Evolutionary conservation across 2,888 invertebrate genomes (phyloP).

Genomic region (Sphaerophoria rueppellii): DNA sequence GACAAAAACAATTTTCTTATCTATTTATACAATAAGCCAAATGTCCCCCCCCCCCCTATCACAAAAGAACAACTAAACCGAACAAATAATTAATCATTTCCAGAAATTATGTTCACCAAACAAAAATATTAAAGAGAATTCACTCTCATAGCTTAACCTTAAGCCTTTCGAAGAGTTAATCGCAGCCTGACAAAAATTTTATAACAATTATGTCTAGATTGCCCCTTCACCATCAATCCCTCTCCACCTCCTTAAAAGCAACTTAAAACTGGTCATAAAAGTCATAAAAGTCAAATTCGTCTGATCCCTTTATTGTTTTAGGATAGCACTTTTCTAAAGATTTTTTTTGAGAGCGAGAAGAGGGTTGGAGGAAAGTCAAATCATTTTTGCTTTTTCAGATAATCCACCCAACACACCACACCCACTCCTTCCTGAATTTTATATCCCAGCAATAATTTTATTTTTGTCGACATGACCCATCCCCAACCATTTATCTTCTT

Average conservation of each 20-base stretch:
- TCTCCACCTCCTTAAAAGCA: neutral
- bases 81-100: neutral
- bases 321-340: constrained; percentile 23
- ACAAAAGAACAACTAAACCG: neutral
- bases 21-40: neutral
- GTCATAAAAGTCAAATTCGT: no score
- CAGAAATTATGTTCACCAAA: neutral
- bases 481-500: constrained; percentile 7
- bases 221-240: constrained; percentile 26
- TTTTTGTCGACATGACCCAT: constrained; percentile 14
- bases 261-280: neutral
- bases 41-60: neutral
- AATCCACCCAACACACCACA: constrained; percentile 32
- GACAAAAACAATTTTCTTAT: neutral
- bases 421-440: constrained; percentile 16
- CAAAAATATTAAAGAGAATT: neutral
- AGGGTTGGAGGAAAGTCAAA: constrained; percentile 43
- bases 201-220: constrained; percentile 55
- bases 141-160: neutral
- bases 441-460: constrained; percentile 6
- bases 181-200: constrained; percentile 7
- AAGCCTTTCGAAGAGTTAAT: neutral
- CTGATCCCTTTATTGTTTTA: no score
- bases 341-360: neutral
- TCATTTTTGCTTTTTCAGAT: constrained; percentile 6